A percentile compares a stretch with the other conserved stretches of the same genome.
These are phyloP conservation scores for Rhyacophila evoluta DNA, from an alignment of 2,888 invertebrate genomes.

Conservation along the genomic window DNA sequence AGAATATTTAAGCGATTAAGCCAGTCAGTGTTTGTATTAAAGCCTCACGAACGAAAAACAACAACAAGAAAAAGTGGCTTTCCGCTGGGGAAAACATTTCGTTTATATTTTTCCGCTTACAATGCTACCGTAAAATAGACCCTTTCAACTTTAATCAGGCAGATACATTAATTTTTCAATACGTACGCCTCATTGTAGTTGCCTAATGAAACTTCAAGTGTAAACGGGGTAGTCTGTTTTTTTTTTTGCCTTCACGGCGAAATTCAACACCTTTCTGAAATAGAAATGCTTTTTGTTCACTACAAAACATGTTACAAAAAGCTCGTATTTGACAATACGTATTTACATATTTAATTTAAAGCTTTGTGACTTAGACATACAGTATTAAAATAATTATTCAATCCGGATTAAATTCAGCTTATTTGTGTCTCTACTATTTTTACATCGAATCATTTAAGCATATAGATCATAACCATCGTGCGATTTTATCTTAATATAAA, in stretches of 20 bases:
- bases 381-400: no score
- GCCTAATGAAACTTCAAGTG: constrained; percentile 37
- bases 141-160: constrained; percentile 37
- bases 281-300: no score
- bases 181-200: constrained; percentile 30
- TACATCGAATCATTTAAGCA: no score
- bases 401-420: no score
- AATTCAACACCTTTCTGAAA: background rate
- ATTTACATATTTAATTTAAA: no score
- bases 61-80: constrained; percentile 2
- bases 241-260: background rate
- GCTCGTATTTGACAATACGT: no score
- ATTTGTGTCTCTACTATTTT: no score
- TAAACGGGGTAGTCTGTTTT: background rate
- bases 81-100: constrained; percentile 5
- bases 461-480: no score
- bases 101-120: constrained; percentile 9
- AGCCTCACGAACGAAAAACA: background rate
- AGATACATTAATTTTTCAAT: constrained; percentile 38
- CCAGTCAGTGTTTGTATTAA: background rate
- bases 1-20: constrained; percentile 13
- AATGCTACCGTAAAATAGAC: background rate
- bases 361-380: no score
- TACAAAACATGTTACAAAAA: no score
- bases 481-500: no score